Conservation (phyloP, 2,797 vertebrate genomes). For the Clarias pachynema region DNA sequence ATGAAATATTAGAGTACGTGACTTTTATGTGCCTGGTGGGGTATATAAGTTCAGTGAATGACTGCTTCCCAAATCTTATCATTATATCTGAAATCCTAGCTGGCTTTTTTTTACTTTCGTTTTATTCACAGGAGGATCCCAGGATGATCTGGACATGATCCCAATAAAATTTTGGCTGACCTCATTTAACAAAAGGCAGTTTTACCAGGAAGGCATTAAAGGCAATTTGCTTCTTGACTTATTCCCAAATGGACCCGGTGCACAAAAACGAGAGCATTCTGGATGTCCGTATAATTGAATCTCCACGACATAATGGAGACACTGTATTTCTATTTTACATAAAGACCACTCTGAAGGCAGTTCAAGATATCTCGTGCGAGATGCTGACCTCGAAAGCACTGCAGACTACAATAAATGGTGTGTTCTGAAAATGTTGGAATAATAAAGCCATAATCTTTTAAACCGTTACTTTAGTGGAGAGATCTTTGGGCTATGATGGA, state of each 20-base stretch:
- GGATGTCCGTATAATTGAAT: slow-evolving; percentile 40
- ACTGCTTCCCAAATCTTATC: not conserved
- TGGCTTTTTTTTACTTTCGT: not conserved
- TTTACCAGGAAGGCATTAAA: slow-evolving; percentile 27
- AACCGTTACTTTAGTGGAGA: not conserved
- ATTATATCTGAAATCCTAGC: not conserved
- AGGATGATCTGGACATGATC: not conserved
- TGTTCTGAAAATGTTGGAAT: not conserved
- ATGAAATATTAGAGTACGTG: not conserved
- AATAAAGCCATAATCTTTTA: slow-evolving; percentile 13
- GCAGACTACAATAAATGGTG: slow-evolving; percentile 13
- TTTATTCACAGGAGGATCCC: not conserved
- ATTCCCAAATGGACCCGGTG: slow-evolving; percentile 29
- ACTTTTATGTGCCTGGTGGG: too few species aligned
- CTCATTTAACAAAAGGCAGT: slow-evolving; percentile 14
- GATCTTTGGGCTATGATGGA: not conserved
- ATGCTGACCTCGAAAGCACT: not conserved
- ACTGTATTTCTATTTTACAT: slow-evolving; percentile 27
- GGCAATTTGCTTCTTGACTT: slow-evolving; percentile 34
- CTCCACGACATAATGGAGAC: slow-evolving; percentile 17
- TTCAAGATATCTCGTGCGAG: not conserved
- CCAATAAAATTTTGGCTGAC: slow-evolving; percentile 10
- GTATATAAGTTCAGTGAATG: not conserved
- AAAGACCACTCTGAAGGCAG: slow-evolving; percentile 5
- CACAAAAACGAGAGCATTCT: slow-evolving; percentile 20